Conservation (phyloP, 2,113 vertebrate species). For the Lepisosteus oculatus region DNA sequence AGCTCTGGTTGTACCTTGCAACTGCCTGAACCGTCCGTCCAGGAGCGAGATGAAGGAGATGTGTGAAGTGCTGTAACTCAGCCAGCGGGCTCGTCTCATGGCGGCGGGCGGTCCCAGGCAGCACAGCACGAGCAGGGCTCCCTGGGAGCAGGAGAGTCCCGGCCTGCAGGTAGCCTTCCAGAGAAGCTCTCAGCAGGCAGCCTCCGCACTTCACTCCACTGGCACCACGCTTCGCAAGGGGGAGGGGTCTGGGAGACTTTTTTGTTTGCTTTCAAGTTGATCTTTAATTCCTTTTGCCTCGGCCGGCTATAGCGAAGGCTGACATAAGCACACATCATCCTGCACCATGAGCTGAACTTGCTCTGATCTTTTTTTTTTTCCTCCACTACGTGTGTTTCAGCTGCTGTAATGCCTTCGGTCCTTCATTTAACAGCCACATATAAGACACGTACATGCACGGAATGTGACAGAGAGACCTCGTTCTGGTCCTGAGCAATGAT, state of each 20-base stretch:
- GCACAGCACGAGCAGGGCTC: conserved; percentile 38
- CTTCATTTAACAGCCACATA: too few species aligned
- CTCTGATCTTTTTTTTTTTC: too few species aligned
- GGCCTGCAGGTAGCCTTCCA: neutral
- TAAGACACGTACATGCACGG: too few species aligned
- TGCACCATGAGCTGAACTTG: too few species aligned
- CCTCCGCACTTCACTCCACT: neutral
- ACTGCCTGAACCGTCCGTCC: conserved; percentile 70
- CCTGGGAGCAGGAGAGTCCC: conserved; percentile 33
- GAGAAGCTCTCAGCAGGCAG: neutral
- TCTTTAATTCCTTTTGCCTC: conserved; percentile 8
- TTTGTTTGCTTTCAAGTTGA: conserved; percentile 1
- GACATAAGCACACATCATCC: too few species aligned
- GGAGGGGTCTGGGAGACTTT: neutral
- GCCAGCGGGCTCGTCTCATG: conserved; percentile 62
- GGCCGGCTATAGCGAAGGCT: too few species aligned
- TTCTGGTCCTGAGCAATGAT: too few species aligned
- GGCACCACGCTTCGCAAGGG: neutral
- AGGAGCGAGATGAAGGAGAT: conserved; percentile 69
- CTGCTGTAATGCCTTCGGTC: too few species aligned
- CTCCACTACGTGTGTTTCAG: too few species aligned
- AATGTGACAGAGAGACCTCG: too few species aligned
- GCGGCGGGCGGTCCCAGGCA: conserved; percentile 42
- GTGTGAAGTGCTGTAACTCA: conserved; percentile 70
- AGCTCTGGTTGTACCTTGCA: conserved; percentile 64